Evolutionary conservation across 92 coral and sea anemone species (phyloP).

Genomic region (Metridium senile): DNA sequence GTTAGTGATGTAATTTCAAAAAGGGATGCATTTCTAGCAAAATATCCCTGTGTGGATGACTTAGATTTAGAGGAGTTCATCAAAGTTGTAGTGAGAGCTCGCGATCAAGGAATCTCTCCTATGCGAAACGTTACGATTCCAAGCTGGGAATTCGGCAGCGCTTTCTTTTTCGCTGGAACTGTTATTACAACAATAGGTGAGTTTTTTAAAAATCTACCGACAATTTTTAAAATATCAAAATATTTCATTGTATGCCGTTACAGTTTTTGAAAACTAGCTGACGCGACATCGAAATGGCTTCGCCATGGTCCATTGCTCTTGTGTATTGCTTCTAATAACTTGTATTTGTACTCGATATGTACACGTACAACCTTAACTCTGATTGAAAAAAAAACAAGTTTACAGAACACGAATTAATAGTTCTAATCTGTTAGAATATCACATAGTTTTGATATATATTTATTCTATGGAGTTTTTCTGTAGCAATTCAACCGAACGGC

Average conservation of each 20-base stretch:
- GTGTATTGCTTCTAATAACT: not conserved
- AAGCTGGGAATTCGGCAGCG: conserved; percentile 95
- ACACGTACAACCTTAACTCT: too few relatives aligned
- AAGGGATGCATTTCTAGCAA: conserved; percentile 75
- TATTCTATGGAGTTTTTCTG: too few relatives aligned
- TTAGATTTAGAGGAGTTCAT: conserved; percentile 77
- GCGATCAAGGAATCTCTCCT: conserved; percentile 84
- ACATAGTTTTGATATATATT: too few relatives aligned
- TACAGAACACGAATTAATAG: too few relatives aligned
- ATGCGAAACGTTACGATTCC: conserved; percentile 70
- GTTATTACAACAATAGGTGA: conserved; percentile 95
- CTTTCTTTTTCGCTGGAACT: conserved; percentile 96
- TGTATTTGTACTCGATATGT: too few relatives aligned
- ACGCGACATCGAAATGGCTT: not conserved
- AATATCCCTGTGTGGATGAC: conserved; percentile 83
- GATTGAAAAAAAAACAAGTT: too few relatives aligned
- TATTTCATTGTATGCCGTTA: not conserved
- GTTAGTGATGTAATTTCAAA: conserved; percentile 60
- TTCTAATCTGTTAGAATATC: too few relatives aligned
- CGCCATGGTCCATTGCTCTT: not conserved
- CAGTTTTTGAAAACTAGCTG: not conserved
- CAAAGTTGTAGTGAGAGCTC: conserved; percentile 70
- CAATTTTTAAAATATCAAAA: not conserved
- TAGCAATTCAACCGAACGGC: too few relatives aligned
- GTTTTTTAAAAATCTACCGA: conserved; percentile 12